Conservation (phyloP, 2,113 vertebrate species). For the Nannospalax galili region DNA sequence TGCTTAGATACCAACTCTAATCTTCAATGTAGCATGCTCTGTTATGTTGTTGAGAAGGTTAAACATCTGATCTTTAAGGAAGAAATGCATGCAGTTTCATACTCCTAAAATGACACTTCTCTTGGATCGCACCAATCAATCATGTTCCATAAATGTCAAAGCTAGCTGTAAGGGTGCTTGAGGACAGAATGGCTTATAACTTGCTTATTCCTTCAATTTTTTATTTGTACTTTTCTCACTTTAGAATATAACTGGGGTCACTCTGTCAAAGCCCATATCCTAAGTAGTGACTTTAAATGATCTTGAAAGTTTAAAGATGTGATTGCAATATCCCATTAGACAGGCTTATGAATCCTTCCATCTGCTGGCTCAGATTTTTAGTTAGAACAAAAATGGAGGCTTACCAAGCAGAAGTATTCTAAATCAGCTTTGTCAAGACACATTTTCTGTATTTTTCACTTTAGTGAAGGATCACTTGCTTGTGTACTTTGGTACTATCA, state of each 20-base stretch:
- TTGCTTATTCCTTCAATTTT: not conserved
- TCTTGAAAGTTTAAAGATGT: not conserved
- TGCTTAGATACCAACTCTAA: not conserved
- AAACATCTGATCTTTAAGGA: not conserved
- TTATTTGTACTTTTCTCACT: not conserved
- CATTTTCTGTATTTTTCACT: not conserved
- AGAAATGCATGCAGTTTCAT: not conserved
- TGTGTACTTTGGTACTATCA: not conserved
- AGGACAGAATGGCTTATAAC: not conserved
- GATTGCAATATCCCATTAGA: not conserved
- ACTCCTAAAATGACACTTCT: not conserved
- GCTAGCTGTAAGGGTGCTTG: not conserved
- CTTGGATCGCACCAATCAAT: not conserved
- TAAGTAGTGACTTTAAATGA: slow-evolving; percentile 35
- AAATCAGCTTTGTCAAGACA: not conserved
- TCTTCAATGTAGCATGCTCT: not conserved
- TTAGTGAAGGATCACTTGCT: not conserved
- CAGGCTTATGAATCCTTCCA: not conserved
- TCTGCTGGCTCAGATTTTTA: slow-evolving; percentile 24
- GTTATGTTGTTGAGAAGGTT: not conserved
- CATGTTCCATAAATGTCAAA: not conserved
- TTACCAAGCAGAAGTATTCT: not conserved
- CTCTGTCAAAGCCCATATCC: not conserved
- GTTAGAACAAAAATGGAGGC: slow-evolving; percentile 48
- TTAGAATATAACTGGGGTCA: not conserved